Evolutionary conservation across 2,113 vertebrate species (phyloP), one percentile per base, ranked within the genome.

Genomic region (Psittacula cyanocephala): DNA sequence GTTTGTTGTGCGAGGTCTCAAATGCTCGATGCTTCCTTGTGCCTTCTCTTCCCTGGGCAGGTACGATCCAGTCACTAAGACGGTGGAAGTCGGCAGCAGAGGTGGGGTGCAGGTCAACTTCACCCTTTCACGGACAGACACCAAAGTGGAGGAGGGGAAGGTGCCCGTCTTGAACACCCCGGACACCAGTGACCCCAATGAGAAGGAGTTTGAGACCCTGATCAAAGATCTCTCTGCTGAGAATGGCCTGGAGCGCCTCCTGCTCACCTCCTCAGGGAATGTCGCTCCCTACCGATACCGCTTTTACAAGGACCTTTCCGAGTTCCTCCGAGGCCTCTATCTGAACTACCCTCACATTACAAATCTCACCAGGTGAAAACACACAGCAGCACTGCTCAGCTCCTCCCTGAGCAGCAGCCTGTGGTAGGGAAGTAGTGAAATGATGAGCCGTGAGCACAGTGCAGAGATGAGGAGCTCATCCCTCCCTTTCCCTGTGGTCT

Each of bases 271-370:
- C 2, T 97, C 97, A 3, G 96, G 98, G 17, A 98, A 99, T 7
- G 98, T 97, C 31, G 94, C 96, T 96, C 99, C 98, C 6, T 99
- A 99, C 62, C 98, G 98, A 35, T 99, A 99, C 96, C 97, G 97
- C 33, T 93, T 97, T 23, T 99, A 99, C 96, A 98, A 98, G 64
- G 99, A 99, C 74, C 94, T 99, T 63, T 98, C 99, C 0, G 98
- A 97, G 81, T 98, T 98, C 81, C 94, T 99, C 63, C 98, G 98
- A 75, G 98, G 98, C 75, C 98, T 99, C 74, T 98, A 97, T 11
- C 98, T 99, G 64, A 99, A 99, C 98, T 99, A 99, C 89, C 99
- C 99, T 1, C 97, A 98, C 29, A 99, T 99, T 91, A 99, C 99
- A 47, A 98, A 97, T 69, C 98, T 99, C 74, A 98, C 90, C 81